Evolutionary conservation across 2,797 vertebrate genomes (phyloP), one percentile per base, ranked within the genome.

Genomic region (Taenioides sp.): DNA sequence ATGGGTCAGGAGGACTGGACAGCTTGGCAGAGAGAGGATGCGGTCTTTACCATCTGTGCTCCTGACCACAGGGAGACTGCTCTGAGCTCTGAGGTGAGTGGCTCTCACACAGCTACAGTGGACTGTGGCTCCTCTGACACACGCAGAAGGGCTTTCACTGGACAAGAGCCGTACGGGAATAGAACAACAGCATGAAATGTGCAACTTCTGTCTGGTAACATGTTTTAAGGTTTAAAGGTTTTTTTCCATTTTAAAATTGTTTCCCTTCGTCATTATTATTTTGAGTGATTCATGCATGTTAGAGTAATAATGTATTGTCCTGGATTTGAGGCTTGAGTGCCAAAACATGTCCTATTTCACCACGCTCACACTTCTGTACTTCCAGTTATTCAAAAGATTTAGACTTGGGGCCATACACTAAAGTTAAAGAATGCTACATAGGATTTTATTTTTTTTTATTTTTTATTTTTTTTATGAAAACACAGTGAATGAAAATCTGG

Each of bases 111-210:
- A 80, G 86, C 76, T 81, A 77, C 84, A 70, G 72, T 77, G 82
- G 85, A 78, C 80, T 78, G 69, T 85, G 88, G 77, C 50, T 76
- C 76, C 79, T 81, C 84, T 90, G 90, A 91, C 89, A 91, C 84
- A 67, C 62, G 80, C 79, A 84, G 79, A 79, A 79, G 88, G 43
- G 76, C 82, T 88, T 71, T 83, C 84, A 86, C 84, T 86, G 81
- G 86, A 88, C 87, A 87, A 75, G 78, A 86, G 80, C 80, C 76
- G 43, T 64, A 5, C 74, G 86, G 89, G 79, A 81, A 77, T 77
- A 76, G 52, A 73, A 77, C 37, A 63, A 27, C 64, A 67, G 28
- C 76, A 31, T 55, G 65, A 52, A 50, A 66, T 66, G 17, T 52
- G 47, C 16, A 50, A 20, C 18, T 9, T 55, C 5, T 37, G 3